Percentiles rank a stretch among this genome's conserved stretches.
phyloP scores from a whole-genome alignment of 2,113 vertebrate genomes.

The Sula dactylatra region DNA sequence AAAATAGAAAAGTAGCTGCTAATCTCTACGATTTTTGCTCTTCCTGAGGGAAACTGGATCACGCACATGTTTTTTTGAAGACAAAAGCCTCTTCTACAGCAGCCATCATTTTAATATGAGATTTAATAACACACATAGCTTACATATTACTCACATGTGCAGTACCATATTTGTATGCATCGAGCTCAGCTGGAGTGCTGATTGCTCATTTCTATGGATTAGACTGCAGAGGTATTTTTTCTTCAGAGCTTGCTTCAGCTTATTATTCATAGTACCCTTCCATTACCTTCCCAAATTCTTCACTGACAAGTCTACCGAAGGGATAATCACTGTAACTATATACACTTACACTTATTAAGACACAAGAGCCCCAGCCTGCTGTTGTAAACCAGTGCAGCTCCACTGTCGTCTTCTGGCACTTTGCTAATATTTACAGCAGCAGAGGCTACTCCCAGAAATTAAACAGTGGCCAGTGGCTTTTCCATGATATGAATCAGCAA shows the following conservation, averaged over 20 bases:
- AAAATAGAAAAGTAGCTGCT: background rate
- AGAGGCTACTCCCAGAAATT: background rate
- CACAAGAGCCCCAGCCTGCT: background rate
- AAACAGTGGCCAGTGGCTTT: background rate
- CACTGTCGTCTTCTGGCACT: background rate
- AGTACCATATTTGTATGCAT: background rate
- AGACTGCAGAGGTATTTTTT: background rate
- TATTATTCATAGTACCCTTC: background rate
- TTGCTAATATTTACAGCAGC: background rate
- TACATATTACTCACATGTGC: background rate
- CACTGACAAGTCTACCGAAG: background rate
- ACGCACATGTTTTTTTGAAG: background rate
- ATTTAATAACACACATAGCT: background rate
- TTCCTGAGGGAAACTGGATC: background rate
- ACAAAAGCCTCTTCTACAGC: background rate
- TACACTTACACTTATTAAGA: background rate
- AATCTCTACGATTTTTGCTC: background rate
- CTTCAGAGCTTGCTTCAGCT: background rate
- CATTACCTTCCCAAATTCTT: background rate
- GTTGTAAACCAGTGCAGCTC: background rate
- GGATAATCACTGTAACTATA: background rate
- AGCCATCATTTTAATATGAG: background rate
- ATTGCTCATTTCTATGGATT: background rate
- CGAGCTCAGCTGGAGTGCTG: background rate
- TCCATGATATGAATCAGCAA: background rate